These are phyloP conservation scores for Cardiocondyla obscurior DNA, from an alignment of 1,140 invertebrate genomes.

Conservation along the genomic window DNA sequence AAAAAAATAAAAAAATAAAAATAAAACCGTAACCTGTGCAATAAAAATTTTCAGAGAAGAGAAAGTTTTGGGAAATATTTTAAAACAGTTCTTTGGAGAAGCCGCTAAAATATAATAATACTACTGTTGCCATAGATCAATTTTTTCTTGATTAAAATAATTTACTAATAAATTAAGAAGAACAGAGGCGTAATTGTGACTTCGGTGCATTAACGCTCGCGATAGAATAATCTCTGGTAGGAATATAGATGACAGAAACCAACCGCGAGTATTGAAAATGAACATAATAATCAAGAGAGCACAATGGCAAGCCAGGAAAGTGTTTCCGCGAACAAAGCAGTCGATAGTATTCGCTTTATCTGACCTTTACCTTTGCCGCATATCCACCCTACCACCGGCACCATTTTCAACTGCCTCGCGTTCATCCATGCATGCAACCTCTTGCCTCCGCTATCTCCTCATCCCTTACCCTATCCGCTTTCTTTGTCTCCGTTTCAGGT, in stretches of 20 bases:
- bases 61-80: background rate
- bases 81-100: background rate
- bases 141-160: too few species aligned
- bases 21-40: background rate
- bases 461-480: background rate
- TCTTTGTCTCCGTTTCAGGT: conserved; percentile 33
- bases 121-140: background rate
- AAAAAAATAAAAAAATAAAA: background rate
- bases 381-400: conserved; percentile 40
- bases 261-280: conserved; percentile 23
- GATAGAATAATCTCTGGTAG: background rate
- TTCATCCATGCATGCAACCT: conserved; percentile 12
- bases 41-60: background rate
- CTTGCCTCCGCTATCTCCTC: conserved; percentile 13
- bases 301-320: conserved; percentile 58
- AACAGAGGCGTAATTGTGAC: background rate
- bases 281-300: conserved; percentile 43
- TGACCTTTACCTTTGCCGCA: conserved; percentile 77
- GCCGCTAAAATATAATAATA: background rate
- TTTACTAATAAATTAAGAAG: background rate
- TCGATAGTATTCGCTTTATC: conserved; percentile 64
- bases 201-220: background rate
- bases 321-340: conserved; percentile 64
- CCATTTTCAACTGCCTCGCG: conserved; percentile 12
- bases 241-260: background rate